Percentiles rank a stretch among this genome's conserved stretches.
Conservation (phyloP, 1,140 invertebrate genomes). For the Mactra quadrangularis region DNA sequence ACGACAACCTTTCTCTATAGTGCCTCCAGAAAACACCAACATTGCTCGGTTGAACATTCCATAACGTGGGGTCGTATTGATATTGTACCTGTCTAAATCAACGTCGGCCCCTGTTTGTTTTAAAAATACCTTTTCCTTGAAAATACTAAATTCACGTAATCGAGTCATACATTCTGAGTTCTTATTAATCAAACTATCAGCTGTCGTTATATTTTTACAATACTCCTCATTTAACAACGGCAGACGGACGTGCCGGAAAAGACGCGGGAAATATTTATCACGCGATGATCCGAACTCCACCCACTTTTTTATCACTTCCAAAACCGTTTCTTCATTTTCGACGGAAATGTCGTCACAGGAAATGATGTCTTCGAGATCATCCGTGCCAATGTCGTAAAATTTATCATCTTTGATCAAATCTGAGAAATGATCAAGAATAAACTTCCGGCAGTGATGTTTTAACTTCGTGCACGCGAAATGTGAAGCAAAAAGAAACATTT, state of each 20-base stretch:
- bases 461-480: constrained; percentile 68
- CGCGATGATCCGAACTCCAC: constrained; percentile 65
- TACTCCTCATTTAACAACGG: constrained; percentile 67
- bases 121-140: neutral
- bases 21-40: constrained; percentile 77
- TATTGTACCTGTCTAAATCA: neutral
- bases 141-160: constrained; percentile 5
- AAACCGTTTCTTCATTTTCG: constrained; percentile 74
- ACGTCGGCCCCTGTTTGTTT: neutral
- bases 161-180: constrained; percentile 29
- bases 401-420: constrained; percentile 64
- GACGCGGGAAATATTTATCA: constrained; percentile 60
- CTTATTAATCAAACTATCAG: constrained; percentile 54
- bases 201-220: constrained; percentile 52
- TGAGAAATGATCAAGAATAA: constrained; percentile 75
- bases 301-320: constrained; percentile 73
- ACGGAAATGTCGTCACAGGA: constrained; percentile 73
- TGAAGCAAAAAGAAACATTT: constrained; percentile 71
- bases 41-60: constrained; percentile 77
- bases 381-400: constrained; percentile 55
- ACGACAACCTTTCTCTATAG: constrained; percentile 53
- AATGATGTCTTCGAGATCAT: constrained; percentile 67
- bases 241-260: constrained; percentile 73
- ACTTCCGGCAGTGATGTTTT: constrained; percentile 60
- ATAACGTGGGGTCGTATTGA: constrained; percentile 60